phyloP scores from a whole-genome alignment of 2,797 vertebrate species.

The Gouania willdenowi region DNA sequence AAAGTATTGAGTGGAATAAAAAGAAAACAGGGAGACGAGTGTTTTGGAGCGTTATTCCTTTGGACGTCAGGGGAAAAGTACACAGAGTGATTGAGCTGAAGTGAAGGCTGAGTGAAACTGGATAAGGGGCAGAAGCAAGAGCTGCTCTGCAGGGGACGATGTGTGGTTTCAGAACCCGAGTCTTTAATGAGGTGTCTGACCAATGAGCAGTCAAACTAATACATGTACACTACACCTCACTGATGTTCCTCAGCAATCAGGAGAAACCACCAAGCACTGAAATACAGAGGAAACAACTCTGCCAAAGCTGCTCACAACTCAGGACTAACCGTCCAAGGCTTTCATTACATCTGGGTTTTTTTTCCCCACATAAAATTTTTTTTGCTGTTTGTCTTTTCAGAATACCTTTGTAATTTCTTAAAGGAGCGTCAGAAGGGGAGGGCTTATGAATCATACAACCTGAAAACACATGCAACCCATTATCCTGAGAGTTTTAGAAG shows the following conservation, averaged over 20 bases:
- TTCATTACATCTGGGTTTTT: too few relatives aligned
- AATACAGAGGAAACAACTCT: too few relatives aligned
- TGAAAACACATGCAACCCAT: conserved; percentile 2
- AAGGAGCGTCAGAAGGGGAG: neutral
- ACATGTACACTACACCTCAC: too few relatives aligned
- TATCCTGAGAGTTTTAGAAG: neutral
- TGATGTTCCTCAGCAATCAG: too few relatives aligned
- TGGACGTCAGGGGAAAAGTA: conserved; percentile 18
- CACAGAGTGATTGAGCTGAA: conserved; percentile 19
- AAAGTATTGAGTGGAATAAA: conserved; percentile 29
- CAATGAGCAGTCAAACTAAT: conserved; percentile 27
- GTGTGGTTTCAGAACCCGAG: conserved; percentile 29
- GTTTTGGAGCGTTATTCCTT: conserved; percentile 25
- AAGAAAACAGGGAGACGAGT: conserved; percentile 29
- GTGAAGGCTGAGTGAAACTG: conserved; percentile 45
- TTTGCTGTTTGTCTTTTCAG: too few relatives aligned
- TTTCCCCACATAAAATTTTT: too few relatives aligned
- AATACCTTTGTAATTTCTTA: too few relatives aligned
- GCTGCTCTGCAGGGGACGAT: conserved; percentile 20
- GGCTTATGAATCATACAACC: conserved; percentile 1
- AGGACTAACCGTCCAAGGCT: too few relatives aligned
- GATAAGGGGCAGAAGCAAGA: conserved; percentile 41
- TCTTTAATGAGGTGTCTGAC: conserved; percentile 51
- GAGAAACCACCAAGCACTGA: too few relatives aligned
- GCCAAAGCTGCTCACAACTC: conserved; percentile 18